Percentiles rank a stretch among this genome's conserved stretches.
These are phyloP conservation scores for Petrocephalus schoutedeni DNA, from an alignment of 2,797 vertebrate species.

Conservation along the genomic window DNA sequence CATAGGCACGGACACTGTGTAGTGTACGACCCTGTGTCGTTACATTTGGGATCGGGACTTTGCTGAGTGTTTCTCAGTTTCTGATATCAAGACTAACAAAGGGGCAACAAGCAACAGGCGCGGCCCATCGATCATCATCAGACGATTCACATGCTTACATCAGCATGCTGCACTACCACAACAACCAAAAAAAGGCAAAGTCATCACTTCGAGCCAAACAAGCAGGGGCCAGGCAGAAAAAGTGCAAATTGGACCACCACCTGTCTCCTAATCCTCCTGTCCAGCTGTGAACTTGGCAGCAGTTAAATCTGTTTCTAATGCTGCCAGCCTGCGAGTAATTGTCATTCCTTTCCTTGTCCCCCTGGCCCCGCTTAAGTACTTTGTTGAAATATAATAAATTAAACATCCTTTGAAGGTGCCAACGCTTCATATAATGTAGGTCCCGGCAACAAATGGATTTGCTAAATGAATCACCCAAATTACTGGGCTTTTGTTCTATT, in stretches of 20 bases:
- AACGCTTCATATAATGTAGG: slow-evolving; percentile 7
- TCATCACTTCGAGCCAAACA: not conserved
- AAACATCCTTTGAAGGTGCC: slow-evolving; percentile 31
- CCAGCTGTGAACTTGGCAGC: slow-evolving; percentile 50
- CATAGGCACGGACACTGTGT: not conserved
- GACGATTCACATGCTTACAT: not conserved
- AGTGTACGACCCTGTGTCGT: not conserved
- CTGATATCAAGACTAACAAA: not conserved
- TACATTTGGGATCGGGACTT: not conserved
- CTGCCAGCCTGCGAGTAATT: slow-evolving; percentile 49
- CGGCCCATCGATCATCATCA: not conserved
- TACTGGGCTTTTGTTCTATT: not conserved
- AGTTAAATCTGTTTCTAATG: slow-evolving; percentile 40
- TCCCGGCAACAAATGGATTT: not conserved
- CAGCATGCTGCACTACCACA: not conserved
- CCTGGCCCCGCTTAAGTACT: slow-evolving; percentile 34
- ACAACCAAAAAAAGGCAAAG: not conserved
- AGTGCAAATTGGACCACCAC: slow-evolving; percentile 43
- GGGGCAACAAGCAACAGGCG: not conserved
- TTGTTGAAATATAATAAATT: slow-evolving; percentile 37
- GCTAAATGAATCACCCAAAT: not conserved
- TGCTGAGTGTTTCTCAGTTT: not conserved
- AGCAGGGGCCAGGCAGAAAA: slow-evolving; percentile 14
- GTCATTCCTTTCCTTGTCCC: slow-evolving; percentile 46
- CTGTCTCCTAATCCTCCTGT: slow-evolving; percentile 50